These are phyloP conservation scores for Colossoma macropomum DNA, from an alignment of 2,113 vertebrate genomes.

Conservation along the genomic window DNA sequence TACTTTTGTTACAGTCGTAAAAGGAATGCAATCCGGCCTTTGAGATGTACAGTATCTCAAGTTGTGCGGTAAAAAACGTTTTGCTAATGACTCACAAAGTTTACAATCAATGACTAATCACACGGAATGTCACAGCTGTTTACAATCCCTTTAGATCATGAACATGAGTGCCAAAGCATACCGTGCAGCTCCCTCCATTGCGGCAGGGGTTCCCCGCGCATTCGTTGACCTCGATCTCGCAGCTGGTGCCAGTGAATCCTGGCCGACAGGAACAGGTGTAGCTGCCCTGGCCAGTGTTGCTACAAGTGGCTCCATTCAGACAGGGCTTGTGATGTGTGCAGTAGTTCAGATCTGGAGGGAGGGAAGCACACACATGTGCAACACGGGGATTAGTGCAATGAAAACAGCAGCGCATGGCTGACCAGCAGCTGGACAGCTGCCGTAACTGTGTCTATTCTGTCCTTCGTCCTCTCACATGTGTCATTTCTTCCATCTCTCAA, in stretches of 20 bases:
- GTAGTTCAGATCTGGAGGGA: conserved; percentile 93
- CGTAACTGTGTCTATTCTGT: conserved; percentile 36
- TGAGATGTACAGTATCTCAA: not conserved
- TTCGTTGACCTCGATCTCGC: conserved; percentile 91
- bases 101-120: not conserved
- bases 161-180: conserved; percentile 70
- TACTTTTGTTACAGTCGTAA: not conserved
- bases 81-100: not conserved
- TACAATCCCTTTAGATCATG: not conserved
- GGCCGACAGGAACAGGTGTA: conserved; percentile 95
- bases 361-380: conserved; percentile 30
- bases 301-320: conserved; percentile 95
- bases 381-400: conserved; percentile 72
- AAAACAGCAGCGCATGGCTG: conserved; percentile 60
- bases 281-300: conserved; percentile 97
- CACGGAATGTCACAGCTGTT: no score
- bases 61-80: no score
- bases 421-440: conserved; percentile 57
- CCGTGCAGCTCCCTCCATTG: conserved; percentile 94
- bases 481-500: not conserved
- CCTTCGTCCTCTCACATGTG: not conserved
- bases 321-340: conserved; percentile 98
- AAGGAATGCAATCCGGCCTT: not conserved
- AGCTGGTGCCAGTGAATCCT: conserved; percentile 90
- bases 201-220: conserved; percentile 89